Evolutionary conservation across 2,113 vertebrate genomes (phyloP).

Genomic region (Ageneiosus marmoratus): DNA sequence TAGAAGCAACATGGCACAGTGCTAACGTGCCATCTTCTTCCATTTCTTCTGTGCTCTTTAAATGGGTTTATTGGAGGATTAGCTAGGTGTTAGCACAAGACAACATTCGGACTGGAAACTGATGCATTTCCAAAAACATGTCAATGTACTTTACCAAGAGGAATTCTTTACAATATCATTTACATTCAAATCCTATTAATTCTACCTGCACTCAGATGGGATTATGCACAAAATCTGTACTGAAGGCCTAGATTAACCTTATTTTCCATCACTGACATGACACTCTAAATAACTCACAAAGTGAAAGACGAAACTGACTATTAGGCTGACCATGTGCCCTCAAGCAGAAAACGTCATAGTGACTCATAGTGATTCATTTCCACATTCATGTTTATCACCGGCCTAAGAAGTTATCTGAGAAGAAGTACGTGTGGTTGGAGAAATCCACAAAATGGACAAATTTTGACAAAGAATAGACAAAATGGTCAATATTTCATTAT

Average conservation of each 20-base stretch:
- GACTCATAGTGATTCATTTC: constrained; percentile 41
- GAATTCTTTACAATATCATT: constrained; percentile 19
- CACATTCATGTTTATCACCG: constrained; percentile 11
- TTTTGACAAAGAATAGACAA: background rate
- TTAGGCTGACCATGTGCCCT: constrained; percentile 30
- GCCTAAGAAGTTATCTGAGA: background rate
- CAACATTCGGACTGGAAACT: constrained; percentile 29
- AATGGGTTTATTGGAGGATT: constrained; percentile 52
- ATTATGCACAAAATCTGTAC: background rate
- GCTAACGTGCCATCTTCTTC: constrained; percentile 46
- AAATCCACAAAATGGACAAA: background rate
- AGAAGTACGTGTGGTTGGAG: background rate
- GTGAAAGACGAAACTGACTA: constrained; percentile 12
- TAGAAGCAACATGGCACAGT: constrained; percentile 41
- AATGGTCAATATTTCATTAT: background rate
- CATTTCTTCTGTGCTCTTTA: constrained; percentile 45
- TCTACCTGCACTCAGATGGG: constrained; percentile 18
- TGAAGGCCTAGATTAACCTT: background rate
- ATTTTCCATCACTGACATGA: background rate
- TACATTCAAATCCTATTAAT: constrained; percentile 20
- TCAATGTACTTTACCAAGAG: background rate
- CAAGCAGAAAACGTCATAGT: constrained; percentile 20
- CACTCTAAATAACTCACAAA: constrained; percentile 34
- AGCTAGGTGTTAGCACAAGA: constrained; percentile 43
- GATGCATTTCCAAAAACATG: constrained; percentile 32